These are phyloP conservation scores for Hypomesus transpacificus DNA, from an alignment of 2,113 vertebrate genomes.

Conservation along the genomic window DNA sequence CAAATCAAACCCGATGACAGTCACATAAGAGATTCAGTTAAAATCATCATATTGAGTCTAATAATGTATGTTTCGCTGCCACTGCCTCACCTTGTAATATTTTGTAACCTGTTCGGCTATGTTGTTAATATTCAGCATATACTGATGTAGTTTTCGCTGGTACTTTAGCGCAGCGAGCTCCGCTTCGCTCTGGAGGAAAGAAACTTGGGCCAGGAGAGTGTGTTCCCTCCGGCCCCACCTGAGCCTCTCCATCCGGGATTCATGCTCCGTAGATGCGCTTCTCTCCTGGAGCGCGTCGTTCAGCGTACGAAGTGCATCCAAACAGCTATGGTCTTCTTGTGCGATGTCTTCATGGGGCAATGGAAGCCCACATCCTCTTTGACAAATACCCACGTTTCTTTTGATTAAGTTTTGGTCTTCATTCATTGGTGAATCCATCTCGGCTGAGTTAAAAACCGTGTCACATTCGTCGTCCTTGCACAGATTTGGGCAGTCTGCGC, in stretches of 20 bases:
- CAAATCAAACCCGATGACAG: too few relatives aligned
- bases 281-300: constrained; percentile 47
- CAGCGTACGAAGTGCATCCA: constrained; percentile 52
- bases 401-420: constrained; percentile 16
- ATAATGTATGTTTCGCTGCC: constrained; percentile 5
- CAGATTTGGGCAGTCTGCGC: constrained; percentile 46
- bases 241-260: constrained; percentile 54
- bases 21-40: too few relatives aligned
- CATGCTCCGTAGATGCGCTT: constrained; percentile 48
- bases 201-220: constrained; percentile 68
- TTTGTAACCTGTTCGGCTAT: constrained; percentile 63
- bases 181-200: constrained; percentile 71
- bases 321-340: constrained; percentile 46
- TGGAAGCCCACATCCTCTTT: constrained; percentile 50
- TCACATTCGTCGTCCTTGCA: background rate
- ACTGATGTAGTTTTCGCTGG: constrained; percentile 67
- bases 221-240: constrained; percentile 69
- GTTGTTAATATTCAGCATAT: constrained; percentile 69
- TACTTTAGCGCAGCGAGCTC: constrained; percentile 71
- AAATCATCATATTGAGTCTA: too few relatives aligned
- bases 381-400: constrained; percentile 33
- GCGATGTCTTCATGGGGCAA: constrained; percentile 19
- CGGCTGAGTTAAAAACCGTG: background rate
- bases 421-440: constrained; percentile 37
- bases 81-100: constrained; percentile 67